Base-by-base conservation (phyloP, 2,888 invertebrate species). In the Ormyrus thymus region DNA sequence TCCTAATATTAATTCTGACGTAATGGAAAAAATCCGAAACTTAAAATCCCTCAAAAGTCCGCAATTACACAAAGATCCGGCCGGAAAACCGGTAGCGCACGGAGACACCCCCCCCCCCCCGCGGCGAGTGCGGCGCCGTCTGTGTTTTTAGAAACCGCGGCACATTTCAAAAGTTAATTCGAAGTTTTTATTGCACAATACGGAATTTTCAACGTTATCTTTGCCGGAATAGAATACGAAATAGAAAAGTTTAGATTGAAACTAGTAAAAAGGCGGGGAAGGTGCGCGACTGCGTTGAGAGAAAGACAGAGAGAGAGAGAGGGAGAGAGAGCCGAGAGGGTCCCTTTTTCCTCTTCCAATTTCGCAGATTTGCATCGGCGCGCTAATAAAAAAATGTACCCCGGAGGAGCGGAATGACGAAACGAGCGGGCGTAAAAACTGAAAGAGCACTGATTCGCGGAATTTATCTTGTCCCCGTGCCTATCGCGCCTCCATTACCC, bases 351-450 rank as follows among this genome's bases (percentile, higher is more conserved):
- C 64, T 46, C 15, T 51, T 76, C 48, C 66, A 76, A 79, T 76
- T 79, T 79, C 56, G 51, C 29, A 79, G 79, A 76, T 79, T 79
- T 56, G 55, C 72, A 79, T 79, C 76, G 56, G 11, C 45, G 55
- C 29, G 61, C 55, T 66, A 80, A 61, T 74, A 73, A 76, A 76
- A 80, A 46, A 66, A 64, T 7, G 58, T 8, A 59, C 43, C 62
- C 29, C 11, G n/a, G 29, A 58, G 45, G 59, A 48, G 46, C 58
- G 13, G 43, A 59, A 71, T 48, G 59, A 70, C 73, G 51, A 59
- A 71, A 77, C 68, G 70, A 64, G 78, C 56, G 7, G 7, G 59
- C 72, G 61, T 73, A 78, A 78, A 78, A 78, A 66, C 58, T 45
- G 50, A 53, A 69, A 68, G 55, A 68, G 66, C 29, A n/a, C 66